Percentiles rank a stretch among this genome's conserved stretches.
These are phyloP conservation scores for Hydrophis major DNA, from an alignment of 2,797 vertebrate species.

Conservation along the genomic window DNA sequence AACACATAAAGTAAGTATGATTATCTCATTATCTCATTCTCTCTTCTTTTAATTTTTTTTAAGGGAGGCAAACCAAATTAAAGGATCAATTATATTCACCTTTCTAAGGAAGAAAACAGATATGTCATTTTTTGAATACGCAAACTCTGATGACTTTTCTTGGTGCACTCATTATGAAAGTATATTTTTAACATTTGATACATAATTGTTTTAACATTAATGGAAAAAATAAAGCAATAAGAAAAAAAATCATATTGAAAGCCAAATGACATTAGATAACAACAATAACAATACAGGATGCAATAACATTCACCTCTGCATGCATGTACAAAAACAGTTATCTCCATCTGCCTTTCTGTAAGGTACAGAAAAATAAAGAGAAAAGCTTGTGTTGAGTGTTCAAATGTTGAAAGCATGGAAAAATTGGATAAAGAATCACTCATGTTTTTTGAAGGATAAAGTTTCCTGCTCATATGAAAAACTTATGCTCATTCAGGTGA, in stretches of 20 bases:
- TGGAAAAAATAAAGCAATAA: not conserved
- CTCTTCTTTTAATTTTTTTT: not conserved
- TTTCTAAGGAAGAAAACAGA: conserved; percentile 47
- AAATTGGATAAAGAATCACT: not conserved
- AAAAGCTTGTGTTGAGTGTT: not conserved
- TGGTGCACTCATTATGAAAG: not conserved
- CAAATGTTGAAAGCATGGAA: not conserved
- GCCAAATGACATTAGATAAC: not conserved
- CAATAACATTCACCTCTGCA: not conserved
- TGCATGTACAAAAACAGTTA: not conserved
- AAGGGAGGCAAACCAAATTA: not conserved
- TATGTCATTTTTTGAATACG: conserved; percentile 76
- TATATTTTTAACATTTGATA: not conserved
- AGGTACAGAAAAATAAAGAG: not conserved
- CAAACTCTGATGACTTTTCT: conserved; percentile 64
- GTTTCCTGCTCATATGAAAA: not conserved
- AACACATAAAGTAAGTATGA: not conserved
- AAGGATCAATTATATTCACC: not conserved
- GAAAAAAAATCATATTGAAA: not conserved
- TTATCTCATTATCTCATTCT: not conserved
- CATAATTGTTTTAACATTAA: not conserved
- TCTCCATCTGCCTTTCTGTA: not conserved
- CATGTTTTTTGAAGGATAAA: not conserved
- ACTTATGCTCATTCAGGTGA: not conserved
- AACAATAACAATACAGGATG: not conserved